These are phyloP conservation scores for Syritta pipiens DNA, from an alignment of 2,888 invertebrate genomes.

Conservation along the genomic window DNA sequence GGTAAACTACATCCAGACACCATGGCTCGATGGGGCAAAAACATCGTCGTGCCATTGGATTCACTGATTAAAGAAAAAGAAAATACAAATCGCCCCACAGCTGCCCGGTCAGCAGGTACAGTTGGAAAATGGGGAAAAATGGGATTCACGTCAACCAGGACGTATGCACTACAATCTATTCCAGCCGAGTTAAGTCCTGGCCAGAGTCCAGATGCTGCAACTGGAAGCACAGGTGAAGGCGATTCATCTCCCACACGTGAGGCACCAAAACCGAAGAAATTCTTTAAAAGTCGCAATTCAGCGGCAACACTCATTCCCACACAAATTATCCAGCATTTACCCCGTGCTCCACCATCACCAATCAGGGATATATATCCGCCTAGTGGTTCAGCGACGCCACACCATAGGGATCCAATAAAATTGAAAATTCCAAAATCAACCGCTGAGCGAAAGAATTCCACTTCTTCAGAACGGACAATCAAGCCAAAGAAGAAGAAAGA, in stretches of 20 bases:
- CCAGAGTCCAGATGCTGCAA: conserved; percentile 72
- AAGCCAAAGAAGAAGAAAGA: conserved; percentile 76
- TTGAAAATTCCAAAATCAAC: conserved; percentile 76
- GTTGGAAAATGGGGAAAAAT: conserved; percentile 97
- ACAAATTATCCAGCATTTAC: conserved; percentile 77
- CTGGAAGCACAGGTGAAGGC: conserved; percentile 72
- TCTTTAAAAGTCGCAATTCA: conserved; percentile 91
- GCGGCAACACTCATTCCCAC: conserved; percentile 81
- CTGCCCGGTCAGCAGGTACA: conserved; percentile 93
- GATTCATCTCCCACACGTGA: conserved; percentile 76
- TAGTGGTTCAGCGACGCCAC: conserved; percentile 49
- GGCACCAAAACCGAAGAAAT: conserved; percentile 90
- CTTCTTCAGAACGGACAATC: conserved; percentile 24
- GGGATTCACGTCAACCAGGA: conserved; percentile 94
- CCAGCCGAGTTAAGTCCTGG: conserved; percentile 74
- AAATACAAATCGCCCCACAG: conserved; percentile 92
- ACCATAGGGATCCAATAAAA: conserved; percentile 75
- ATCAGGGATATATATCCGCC: conserved; percentile 72
- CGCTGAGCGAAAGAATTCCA: conserved; percentile 77
- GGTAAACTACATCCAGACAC: conserved; percentile 51
- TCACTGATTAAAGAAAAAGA: conserved; percentile 84
- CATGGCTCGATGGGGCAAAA: conserved; percentile 85
- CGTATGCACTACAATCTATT: conserved; percentile 76
- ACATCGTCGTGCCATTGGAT: conserved; percentile 84
- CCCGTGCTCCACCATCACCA: conserved; percentile 76